phyloP scores from a whole-genome alignment of 2,797 vertebrate species.

The Hemibagrus guttatus region DNA sequence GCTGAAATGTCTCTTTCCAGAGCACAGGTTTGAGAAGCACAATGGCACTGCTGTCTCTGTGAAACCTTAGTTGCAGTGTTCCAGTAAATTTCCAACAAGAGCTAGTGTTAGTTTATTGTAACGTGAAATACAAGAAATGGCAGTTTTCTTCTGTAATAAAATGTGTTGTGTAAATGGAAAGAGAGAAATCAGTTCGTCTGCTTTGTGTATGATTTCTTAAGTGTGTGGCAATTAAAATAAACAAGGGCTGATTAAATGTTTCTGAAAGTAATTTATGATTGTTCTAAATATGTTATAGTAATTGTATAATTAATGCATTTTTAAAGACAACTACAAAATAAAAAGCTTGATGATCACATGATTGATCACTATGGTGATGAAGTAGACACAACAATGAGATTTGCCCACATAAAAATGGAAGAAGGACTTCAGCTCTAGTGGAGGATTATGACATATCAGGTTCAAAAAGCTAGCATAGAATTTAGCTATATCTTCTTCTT shows the following conservation, averaged over 20 bases:
- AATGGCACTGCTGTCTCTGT: constrained; percentile 45
- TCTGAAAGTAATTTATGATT: constrained; percentile 8
- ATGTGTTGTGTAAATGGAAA: constrained; percentile 42
- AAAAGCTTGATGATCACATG: not conserved
- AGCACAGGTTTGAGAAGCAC: constrained; percentile 61
- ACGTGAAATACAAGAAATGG: constrained; percentile 36
- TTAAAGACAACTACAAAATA: not conserved
- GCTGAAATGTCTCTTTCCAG: constrained; percentile 48
- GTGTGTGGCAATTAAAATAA: constrained; percentile 19
- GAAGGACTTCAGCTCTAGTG: not conserved
- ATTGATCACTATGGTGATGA: not conserved
- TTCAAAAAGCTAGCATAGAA: not conserved
- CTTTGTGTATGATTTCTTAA: constrained; percentile 32
- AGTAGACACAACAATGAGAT: not conserved
- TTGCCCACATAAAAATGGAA: not conserved
- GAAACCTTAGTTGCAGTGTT: constrained; percentile 39
- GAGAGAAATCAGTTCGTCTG: constrained; percentile 7
- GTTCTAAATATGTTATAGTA: not conserved
- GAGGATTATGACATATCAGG: not conserved
- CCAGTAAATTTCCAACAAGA: constrained; percentile 35
- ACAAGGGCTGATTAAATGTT: constrained; percentile 27
- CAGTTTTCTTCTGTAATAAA: constrained; percentile 55
- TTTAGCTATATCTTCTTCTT: too few species aligned
- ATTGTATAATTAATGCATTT: not conserved
- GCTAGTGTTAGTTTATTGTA: constrained; percentile 44